Percentiles rank a stretch among this genome's conserved stretches.
These are phyloP conservation scores for Oreochromis mossambicus DNA, from an alignment of 2,797 vertebrate genomes.

Conservation along the genomic window DNA sequence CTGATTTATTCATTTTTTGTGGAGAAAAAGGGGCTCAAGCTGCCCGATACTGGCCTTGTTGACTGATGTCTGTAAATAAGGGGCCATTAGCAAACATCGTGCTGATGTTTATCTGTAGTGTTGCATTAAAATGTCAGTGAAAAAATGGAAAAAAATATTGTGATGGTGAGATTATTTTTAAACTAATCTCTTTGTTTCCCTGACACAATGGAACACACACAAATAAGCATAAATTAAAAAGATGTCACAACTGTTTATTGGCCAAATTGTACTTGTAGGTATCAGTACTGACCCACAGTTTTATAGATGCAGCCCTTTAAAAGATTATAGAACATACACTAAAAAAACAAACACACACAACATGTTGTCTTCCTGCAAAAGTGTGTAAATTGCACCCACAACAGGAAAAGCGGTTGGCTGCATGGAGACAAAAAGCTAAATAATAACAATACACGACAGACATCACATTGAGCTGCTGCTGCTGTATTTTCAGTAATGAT, in stretches of 20 bases:
- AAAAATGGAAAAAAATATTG: fast-evolving
- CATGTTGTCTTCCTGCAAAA: neutral
- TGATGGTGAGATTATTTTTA: neutral
- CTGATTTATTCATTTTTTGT: neutral
- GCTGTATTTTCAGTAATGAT: neutral
- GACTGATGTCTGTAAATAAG: neutral
- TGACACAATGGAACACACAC: neutral
- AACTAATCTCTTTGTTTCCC: neutral
- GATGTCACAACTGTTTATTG: neutral
- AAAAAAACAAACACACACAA: neutral
- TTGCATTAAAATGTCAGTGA: neutral
- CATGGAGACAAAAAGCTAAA: neutral
- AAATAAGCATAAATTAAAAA: neutral
- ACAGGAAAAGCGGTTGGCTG: neutral
- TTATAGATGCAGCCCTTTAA: neutral
- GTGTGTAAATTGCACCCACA: neutral
- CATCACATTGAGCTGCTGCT: neutral
- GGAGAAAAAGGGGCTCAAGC: neutral
- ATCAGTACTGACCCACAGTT: fast-evolving
- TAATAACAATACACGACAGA: neutral
- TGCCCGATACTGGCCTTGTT: neutral
- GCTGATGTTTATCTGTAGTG: neutral
- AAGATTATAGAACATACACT: neutral
- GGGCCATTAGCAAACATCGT: fast-evolving
- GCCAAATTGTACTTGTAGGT: fast-evolving